Base-by-base conservation (phyloP, 2,888 invertebrate species). In the Lysandra bellargus region DNA sequence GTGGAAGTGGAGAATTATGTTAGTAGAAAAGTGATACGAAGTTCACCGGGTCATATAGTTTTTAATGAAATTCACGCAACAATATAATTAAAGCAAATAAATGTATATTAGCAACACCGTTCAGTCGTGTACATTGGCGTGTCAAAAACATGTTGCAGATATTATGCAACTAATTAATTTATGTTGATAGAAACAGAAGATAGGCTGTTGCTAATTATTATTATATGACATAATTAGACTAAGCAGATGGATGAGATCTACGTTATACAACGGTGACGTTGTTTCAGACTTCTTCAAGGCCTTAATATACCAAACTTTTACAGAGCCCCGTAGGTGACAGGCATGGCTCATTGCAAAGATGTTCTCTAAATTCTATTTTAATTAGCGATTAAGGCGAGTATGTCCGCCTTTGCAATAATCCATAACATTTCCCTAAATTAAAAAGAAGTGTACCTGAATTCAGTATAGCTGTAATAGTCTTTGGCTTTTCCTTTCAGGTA, bases 11-110 rank as follows among this genome's bases (percentile, higher is more conserved):
- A 44, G 7, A 44, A 44, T 44, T 44, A 9, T 44, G 9, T 44
- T 44, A 2, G 1, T 44, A 44, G 44, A 9, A 44, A 44, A 44
- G 44, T 44, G 44, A 44, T 44, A 44, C 44, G 44, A 44, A 44
- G 44, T 9, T 9, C 40, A 40, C 7, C 9, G 44, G 44, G 9
- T 44, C 9, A 9, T 44, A 9, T 44, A 9, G 2, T 44, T 44
- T 44, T 44, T 44, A 64, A 64, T 64, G 3, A 12, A 23, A 30
- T 12, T 30, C 30, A 64, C 23, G 30, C 64, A 30, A 64, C 60
- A 61, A n/a, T 61, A 61, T 64, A 64, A 61, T 61, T 61, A 64
- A 64, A 64, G 23, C 64, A 64, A 30, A 64, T 30, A 12, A 64
- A 30, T 30, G 30, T 64, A 9, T 64, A 12, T 30, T 64, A 30